A percentile compares a stretch with the other conserved stretches of the same genome.
These are phyloP conservation scores for Phalloptychus januarius DNA, from an alignment of 2,797 vertebrate genomes.

Conservation along the genomic window DNA sequence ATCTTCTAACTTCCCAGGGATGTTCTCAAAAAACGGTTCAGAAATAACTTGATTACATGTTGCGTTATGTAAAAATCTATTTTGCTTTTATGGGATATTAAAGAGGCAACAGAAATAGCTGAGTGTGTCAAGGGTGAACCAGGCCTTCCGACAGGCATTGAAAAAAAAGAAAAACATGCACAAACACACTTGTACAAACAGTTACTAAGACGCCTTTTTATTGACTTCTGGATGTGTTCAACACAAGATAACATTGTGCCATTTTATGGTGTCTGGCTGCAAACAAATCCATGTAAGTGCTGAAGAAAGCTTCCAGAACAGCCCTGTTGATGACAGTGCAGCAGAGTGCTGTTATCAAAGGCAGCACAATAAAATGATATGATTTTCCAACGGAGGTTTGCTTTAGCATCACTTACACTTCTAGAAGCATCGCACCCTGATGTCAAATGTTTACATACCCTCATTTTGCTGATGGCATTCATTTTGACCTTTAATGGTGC, in stretches of 20 bases:
- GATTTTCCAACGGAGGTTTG: constrained; percentile 5
- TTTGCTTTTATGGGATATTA: neutral
- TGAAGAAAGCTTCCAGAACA: constrained; percentile 4
- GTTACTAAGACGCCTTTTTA: constrained; percentile 28
- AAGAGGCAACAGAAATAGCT: constrained; percentile 8
- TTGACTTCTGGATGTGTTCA: constrained; percentile 36
- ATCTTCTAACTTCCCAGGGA: constrained; percentile 11
- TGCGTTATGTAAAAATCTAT: constrained; percentile 14
- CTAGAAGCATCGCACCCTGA: neutral
- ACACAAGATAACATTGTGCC: constrained; percentile 35
- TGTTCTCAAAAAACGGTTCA: constrained; percentile 14
- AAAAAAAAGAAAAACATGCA: neutral
- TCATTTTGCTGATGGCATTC: neutral
- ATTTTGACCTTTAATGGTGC: neutral
- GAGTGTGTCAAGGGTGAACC: neutral
- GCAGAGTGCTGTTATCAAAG: constrained; percentile 22
- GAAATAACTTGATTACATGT: constrained; percentile 16
- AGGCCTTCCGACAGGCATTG: constrained; percentile 2
- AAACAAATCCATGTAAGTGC: constrained; percentile 32
- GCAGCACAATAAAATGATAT: constrained; percentile 20
- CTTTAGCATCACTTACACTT: neutral
- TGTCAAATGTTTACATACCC: neutral
- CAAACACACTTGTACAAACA: constrained; percentile 20
- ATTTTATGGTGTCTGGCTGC: constrained; percentile 36
- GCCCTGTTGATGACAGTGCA: constrained; percentile 15